Conservation (phyloP, 2,888 invertebrate species). For the Cremastinae sp. region DNA sequence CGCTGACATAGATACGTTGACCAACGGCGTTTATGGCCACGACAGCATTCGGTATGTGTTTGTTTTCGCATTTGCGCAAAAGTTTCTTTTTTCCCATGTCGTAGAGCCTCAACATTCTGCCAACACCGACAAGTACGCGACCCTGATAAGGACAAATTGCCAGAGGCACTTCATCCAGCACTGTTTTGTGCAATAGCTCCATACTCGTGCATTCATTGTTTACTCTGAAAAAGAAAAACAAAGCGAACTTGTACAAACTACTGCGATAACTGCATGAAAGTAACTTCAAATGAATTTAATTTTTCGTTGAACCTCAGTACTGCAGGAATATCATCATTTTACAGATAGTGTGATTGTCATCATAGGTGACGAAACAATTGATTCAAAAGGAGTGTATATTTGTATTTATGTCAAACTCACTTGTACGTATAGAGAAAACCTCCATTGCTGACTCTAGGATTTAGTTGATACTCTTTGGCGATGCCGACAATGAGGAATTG, state of each 20-base stretch:
- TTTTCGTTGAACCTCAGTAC: slow-evolving; percentile 73
- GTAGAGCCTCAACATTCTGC: slow-evolving; percentile 94
- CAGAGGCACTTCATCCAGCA: slow-evolving; percentile 94
- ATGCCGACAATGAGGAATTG: slow-evolving; percentile 90
- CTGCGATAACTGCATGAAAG: no score
- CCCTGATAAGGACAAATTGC: slow-evolving; percentile 96
- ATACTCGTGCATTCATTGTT: slow-evolving; percentile 90
- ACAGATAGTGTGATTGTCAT: slow-evolving; percentile 76
- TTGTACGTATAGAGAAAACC: slow-evolving; percentile 95
- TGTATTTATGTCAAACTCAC: slow-evolving; percentile 71
- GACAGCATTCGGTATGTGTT: slow-evolving; percentile 97
- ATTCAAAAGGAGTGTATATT: not conserved
- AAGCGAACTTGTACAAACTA: slow-evolving; percentile 11
- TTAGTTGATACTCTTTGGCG: slow-evolving; percentile 93
- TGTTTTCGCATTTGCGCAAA: slow-evolving; percentile 98
- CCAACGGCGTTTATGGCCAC: slow-evolving; percentile 97
- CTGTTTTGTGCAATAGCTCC: slow-evolving; percentile 96
- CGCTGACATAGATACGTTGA: slow-evolving; percentile 95
- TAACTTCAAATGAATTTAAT: slow-evolving; percentile 21
- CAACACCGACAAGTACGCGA: slow-evolving; percentile 94
- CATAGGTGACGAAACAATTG: slow-evolving; percentile 64
- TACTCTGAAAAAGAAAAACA: slow-evolving; percentile 77
- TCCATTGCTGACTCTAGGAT: slow-evolving; percentile 90
- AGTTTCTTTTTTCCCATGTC: slow-evolving; percentile 98
- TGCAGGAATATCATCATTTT: slow-evolving; percentile 79